phyloP scores from a whole-genome alignment of 1,140 invertebrate genomes.

The Scaptomyza graminum region DNA sequence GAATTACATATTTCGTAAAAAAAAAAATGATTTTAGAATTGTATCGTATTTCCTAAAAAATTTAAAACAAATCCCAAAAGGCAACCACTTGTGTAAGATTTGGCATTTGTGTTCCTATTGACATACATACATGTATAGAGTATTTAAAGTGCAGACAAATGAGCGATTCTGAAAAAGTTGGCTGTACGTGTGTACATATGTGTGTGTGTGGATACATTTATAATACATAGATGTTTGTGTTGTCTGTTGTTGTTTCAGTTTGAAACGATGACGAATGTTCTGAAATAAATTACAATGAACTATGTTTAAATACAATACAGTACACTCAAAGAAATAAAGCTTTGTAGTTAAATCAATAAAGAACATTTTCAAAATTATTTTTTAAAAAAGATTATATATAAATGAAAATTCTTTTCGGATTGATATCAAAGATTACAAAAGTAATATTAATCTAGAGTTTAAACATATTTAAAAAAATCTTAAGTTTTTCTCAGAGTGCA shows the following conservation, averaged over 20 bases:
- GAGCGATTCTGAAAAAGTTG: background rate
- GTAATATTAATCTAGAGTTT: too few species aligned
- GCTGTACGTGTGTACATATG: background rate
- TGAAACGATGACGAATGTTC: slow-evolving; percentile 58
- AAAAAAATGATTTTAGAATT: too few species aligned
- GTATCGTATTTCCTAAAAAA: too few species aligned
- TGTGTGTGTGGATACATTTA: too few species aligned
- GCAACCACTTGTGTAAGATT: too few species aligned
- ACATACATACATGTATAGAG: background rate
- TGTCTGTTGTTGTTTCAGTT: slow-evolving; percentile 27
- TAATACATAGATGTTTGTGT: background rate
- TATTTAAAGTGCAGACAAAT: slow-evolving; percentile 3
- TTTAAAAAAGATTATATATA: background rate
- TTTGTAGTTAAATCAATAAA: too few species aligned
- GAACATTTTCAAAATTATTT: background rate
- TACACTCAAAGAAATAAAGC: too few species aligned
- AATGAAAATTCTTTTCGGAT: background rate
- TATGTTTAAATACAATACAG: slow-evolving; percentile 4
- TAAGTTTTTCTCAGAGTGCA: too few species aligned
- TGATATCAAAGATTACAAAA: background rate
- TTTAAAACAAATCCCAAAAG: too few species aligned
- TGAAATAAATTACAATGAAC: slow-evolving; percentile 54
- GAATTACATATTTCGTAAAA: too few species aligned
- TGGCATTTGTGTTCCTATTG: too few species aligned
- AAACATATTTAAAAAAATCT: too few species aligned